These are phyloP conservation scores for Cylas formicarius DNA, from an alignment of 1,140 invertebrate genomes.

Conservation along the genomic window DNA sequence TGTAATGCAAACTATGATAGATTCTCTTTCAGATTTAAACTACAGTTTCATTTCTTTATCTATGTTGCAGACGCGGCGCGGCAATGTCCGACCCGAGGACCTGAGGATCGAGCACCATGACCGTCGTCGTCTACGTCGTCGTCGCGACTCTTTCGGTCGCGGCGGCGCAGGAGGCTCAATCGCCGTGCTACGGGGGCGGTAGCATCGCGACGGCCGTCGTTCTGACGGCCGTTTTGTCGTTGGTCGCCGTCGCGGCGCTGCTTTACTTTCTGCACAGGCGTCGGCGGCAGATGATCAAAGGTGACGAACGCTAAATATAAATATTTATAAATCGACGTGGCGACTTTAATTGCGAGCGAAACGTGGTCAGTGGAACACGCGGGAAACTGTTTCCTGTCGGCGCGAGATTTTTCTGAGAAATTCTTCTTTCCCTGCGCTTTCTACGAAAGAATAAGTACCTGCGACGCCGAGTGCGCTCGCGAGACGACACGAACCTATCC, in stretches of 20 bases:
- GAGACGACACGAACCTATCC: too few relatives aligned
- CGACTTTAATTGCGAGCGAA: too few relatives aligned
- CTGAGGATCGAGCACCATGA: background rate
- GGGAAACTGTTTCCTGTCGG: too few relatives aligned
- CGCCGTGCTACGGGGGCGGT: slow-evolving; percentile 25
- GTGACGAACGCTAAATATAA: too few relatives aligned
- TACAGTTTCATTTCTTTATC: slow-evolving; percentile 1
- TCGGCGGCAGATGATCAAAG: too few relatives aligned
- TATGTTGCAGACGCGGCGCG: background rate
- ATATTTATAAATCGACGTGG: too few relatives aligned
- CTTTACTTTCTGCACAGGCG: slow-evolving; percentile 9
- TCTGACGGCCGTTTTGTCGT: slow-evolving; percentile 26
- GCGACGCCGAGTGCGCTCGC: too few relatives aligned
- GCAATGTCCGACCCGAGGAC: background rate
- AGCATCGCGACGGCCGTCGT: slow-evolving; percentile 28
- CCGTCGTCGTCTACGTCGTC: background rate
- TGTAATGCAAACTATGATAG: background rate
- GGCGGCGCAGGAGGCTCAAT: slow-evolving; percentile 1
- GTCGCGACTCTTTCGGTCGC: background rate
- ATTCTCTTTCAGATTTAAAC: background rate
- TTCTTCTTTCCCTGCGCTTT: too few relatives aligned
- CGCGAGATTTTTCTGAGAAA: too few relatives aligned
- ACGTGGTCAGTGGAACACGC: too few relatives aligned
- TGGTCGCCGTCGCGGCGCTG: slow-evolving; percentile 7
- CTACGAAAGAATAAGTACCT: too few relatives aligned